These are phyloP conservation scores for Epicauta chinensis DNA, from an alignment of 1,140 invertebrate genomes.

Conservation along the genomic window DNA sequence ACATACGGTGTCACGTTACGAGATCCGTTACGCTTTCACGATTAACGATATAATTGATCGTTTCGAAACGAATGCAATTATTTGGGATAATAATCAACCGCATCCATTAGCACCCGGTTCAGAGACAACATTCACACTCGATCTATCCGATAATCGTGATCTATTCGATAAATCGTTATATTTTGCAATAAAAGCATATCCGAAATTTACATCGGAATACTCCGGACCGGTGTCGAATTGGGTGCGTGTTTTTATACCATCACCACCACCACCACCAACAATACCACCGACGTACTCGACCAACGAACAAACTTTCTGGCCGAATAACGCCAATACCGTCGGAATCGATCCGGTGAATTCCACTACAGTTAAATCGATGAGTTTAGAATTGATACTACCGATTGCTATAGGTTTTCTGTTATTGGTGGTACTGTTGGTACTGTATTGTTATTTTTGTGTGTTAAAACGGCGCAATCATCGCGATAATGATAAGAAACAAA, in stretches of 20 bases:
- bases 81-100: constrained; percentile 40
- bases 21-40: constrained; percentile 43
- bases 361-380: constrained; percentile 31
- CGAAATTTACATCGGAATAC: constrained; percentile 35
- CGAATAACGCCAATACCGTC: constrained; percentile 31
- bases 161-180: constrained; percentile 46
- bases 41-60: constrained; percentile 45
- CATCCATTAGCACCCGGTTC: constrained; percentile 42
- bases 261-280: constrained; percentile 45
- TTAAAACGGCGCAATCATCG: constrained; percentile 32
- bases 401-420: constrained; percentile 43
- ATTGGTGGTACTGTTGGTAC: constrained; percentile 37
- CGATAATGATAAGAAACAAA: constrained; percentile 30
- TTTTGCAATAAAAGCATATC: constrained; percentile 49
- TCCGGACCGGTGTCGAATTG: constrained; percentile 52
- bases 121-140: constrained; percentile 43
- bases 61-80: constrained; percentile 39
- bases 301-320: constrained; percentile 37
- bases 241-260: constrained; percentile 47
- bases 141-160: constrained; percentile 43
- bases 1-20: constrained; percentile 45
- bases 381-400: constrained; percentile 43
- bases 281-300: constrained; percentile 37
- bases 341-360: constrained; percentile 28
- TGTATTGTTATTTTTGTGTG: constrained; percentile 47